A percentile compares a stretch with the other conserved stretches of the same genome.
phyloP scores from a whole-genome alignment of 2,113 vertebrate genomes.

The Cebidichthys violaceus region DNA sequence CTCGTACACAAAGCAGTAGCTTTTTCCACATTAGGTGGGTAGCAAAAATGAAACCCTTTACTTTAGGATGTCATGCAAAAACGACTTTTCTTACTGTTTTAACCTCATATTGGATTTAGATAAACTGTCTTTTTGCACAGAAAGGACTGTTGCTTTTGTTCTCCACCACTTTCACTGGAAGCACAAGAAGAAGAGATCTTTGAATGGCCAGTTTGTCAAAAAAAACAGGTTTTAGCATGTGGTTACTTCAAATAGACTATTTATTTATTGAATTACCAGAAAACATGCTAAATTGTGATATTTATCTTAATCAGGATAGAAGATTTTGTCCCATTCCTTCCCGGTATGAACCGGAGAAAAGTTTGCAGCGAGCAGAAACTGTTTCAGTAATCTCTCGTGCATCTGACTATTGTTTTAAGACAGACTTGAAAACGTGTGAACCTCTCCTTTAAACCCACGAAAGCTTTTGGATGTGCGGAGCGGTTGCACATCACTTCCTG shows the following conservation, averaged over 20 bases:
- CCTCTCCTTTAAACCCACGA: slow-evolving; percentile 14
- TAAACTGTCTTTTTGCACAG: neutral
- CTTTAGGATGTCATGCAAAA: neutral
- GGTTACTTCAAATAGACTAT: too few species aligned
- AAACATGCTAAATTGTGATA: neutral
- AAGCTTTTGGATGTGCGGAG: slow-evolving; percentile 17
- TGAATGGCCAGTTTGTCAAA: neutral
- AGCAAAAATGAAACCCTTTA: neutral
- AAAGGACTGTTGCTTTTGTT: neutral
- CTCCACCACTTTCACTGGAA: neutral
- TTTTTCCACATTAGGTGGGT: neutral
- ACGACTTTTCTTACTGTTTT: neutral
- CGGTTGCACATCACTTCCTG: neutral
- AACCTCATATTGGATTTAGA: neutral
- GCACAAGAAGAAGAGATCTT: neutral
- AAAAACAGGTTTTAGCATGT: too few species aligned
- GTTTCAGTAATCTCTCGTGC: neutral
- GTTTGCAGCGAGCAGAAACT: neutral
- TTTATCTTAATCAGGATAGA: neutral
- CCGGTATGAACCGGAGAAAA: neutral
- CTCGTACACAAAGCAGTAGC: too few species aligned
- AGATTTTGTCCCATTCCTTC: neutral
- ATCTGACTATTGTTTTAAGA: neutral
- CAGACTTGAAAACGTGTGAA: neutral
- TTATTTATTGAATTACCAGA: neutral